phyloP scores from a whole-genome alignment of 2,797 vertebrate genomes.

The Phrynocephalus guinanensis region DNA sequence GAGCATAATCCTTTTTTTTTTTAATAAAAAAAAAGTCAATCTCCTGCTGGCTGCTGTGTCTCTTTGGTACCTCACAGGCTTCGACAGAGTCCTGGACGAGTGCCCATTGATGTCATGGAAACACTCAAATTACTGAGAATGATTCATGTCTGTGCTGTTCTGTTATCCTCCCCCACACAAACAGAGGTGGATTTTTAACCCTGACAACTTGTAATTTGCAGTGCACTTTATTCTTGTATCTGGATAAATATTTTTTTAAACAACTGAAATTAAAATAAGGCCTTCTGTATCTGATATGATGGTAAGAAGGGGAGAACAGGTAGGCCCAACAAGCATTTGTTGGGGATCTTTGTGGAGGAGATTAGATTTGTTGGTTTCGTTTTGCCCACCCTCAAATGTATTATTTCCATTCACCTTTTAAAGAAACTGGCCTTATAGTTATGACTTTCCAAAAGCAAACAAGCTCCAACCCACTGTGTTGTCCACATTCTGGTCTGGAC shows the following conservation, averaged over 20 bases:
- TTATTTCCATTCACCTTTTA: constrained; percentile 32
- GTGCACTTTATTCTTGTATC: constrained; percentile 79
- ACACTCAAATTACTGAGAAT: constrained; percentile 96
- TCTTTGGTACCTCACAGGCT: constrained; percentile 89
- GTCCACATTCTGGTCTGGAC: background rate
- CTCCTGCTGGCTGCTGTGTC: constrained; percentile 81
- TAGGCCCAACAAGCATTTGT: background rate
- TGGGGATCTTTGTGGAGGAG: background rate
- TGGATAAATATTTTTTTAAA: constrained; percentile 81
- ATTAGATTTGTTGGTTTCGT: background rate
- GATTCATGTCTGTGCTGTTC: constrained; percentile 92
- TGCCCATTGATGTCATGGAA: constrained; percentile 99
- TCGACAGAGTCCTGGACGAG: constrained; percentile 91
- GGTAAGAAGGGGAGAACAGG: constrained; percentile 55
- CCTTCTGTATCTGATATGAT: constrained; percentile 76
- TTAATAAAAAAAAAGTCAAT: constrained; percentile 71
- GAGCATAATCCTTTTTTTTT: constrained; percentile 71
- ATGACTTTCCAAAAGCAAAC: constrained; percentile 5
- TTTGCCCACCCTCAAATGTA: background rate
- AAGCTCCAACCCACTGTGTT: background rate
- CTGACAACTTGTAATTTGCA: constrained; percentile 85
- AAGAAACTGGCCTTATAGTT: constrained; percentile 30
- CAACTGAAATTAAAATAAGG: constrained; percentile 78
- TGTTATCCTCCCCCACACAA: constrained; percentile 84
- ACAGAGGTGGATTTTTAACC: constrained; percentile 87